Evolutionary conservation across 2,113 vertebrate species (phyloP), one percentile per base, ranked within the genome.

Genomic region (Anhinga rufa): DNA sequence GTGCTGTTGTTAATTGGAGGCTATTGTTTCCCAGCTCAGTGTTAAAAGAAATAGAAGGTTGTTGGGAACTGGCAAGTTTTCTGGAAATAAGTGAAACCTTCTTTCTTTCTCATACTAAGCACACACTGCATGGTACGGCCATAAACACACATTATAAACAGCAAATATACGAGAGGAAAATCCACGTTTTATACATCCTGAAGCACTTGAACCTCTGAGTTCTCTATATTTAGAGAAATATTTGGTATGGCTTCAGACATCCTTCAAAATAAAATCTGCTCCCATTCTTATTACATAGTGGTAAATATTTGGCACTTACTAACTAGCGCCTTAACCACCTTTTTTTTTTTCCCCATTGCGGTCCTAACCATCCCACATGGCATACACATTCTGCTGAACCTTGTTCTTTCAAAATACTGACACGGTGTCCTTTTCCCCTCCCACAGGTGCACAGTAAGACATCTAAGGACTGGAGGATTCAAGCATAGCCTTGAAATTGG

Each of bases 141-240:
- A 94, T 94, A 97, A 98, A 97, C 97, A 97, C 75, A 4, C 76
- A 31, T 96, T 97, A 83, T 49, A 92, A 93, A 94, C 77, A 92
- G 82, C 96, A 97, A 97, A 96, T 91, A 96, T 90, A 86, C 8
- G 69, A 60, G 96, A 88, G 76, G 88, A 96, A 97, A 97, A 91
- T 66, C 91, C 90, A 15, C 88, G 90, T 95, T 98, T 98, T 97
- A 97, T 94, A 93, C 79, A 38, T 87, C 96, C 94, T 94, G 94
- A 97, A 98, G 72, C 91, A 84, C 94, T 94, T 64, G 85, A 92
- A 85, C 91, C 64, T 80, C 93, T 74, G 79, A 80, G 70, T 79
- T 93, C 82, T 91, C 82, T 96, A 36, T 85, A 92, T 94, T 96
- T 96, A 95, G 60, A 70, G 78, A 90, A 96, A 48, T n/a, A 57